phyloP scores from a whole-genome alignment of 2,113 vertebrate genomes.

The Spermophilus dauricus region DNA sequence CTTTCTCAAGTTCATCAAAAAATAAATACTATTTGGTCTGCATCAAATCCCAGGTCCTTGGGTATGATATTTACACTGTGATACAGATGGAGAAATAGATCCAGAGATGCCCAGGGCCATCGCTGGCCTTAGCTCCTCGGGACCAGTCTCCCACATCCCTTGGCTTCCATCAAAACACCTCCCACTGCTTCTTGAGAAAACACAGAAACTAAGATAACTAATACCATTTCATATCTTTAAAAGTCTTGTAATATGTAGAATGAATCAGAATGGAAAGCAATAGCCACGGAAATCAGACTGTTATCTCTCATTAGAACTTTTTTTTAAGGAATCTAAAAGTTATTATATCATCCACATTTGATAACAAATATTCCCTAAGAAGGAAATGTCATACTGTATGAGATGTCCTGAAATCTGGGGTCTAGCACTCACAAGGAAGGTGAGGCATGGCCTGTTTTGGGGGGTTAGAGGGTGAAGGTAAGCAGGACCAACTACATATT shows the following conservation, averaged over 20 bases:
- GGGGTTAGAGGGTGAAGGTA: not conserved
- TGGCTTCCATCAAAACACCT: not conserved
- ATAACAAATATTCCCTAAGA: not conserved
- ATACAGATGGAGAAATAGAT: slow-evolving; percentile 13
- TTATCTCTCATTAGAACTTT: not conserved
- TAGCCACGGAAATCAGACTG: not conserved
- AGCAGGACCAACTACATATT: not conserved
- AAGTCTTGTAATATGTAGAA: not conserved
- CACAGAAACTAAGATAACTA: not conserved
- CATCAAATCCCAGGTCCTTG: not conserved
- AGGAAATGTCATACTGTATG: not conserved
- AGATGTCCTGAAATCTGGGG: not conserved
- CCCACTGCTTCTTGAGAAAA: not conserved
- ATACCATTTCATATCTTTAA: not conserved
- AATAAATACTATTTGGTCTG: not conserved
- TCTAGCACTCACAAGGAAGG: not conserved
- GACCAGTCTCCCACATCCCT: not conserved
- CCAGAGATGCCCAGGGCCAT: not conserved
- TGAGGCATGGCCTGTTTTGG: not conserved
- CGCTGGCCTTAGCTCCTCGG: fast-evolving
- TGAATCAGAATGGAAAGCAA: not conserved
- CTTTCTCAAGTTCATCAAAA: slow-evolving; percentile 39
- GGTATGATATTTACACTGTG: not conserved
- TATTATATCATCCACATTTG: not conserved
- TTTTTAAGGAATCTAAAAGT: not conserved